Evolutionary conservation across 2,797 vertebrate genomes (phyloP).

Genomic region (Fistularia commersonii): DNA sequence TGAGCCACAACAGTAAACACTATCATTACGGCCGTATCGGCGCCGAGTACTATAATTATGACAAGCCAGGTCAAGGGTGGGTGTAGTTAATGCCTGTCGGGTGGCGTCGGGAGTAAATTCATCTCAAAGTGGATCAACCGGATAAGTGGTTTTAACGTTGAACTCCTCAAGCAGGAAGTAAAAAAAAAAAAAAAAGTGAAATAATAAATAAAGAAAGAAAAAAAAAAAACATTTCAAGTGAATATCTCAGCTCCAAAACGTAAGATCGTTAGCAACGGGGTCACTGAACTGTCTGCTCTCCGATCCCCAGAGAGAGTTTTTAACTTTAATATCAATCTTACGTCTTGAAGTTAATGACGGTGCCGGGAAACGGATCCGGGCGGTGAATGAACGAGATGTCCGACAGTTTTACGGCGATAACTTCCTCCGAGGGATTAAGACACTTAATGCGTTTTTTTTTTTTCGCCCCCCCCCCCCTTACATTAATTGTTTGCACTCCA

Average conservation of each 20-base stretch:
- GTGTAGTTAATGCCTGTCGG: constrained; percentile 67
- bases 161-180: too few species aligned
- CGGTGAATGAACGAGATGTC: constrained; percentile 67
- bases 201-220: neutral
- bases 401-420: constrained; percentile 74
- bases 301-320: constrained; percentile 30
- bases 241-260: constrained; percentile 8
- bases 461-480: constrained; percentile 40
- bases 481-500: constrained; percentile 78
- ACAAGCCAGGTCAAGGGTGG: constrained; percentile 50
- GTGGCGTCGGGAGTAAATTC: constrained; percentile 20
- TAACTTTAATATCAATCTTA: constrained; percentile 61
- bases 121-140: too few species aligned
- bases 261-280: constrained; percentile 54
- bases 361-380: constrained; percentile 64
- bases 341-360: constrained; percentile 58
- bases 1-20: constrained; percentile 55
- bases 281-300: constrained; percentile 48
- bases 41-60: constrained; percentile 62
- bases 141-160: too few species aligned
- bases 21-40: constrained; percentile 62
- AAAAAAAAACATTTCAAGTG: neutral
- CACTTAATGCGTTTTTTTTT: constrained; percentile 65
- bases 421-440: constrained; percentile 71
- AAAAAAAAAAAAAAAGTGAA: neutral